Conservation (phyloP, 2,797 vertebrate species). For the Salarias fasciatus region DNA sequence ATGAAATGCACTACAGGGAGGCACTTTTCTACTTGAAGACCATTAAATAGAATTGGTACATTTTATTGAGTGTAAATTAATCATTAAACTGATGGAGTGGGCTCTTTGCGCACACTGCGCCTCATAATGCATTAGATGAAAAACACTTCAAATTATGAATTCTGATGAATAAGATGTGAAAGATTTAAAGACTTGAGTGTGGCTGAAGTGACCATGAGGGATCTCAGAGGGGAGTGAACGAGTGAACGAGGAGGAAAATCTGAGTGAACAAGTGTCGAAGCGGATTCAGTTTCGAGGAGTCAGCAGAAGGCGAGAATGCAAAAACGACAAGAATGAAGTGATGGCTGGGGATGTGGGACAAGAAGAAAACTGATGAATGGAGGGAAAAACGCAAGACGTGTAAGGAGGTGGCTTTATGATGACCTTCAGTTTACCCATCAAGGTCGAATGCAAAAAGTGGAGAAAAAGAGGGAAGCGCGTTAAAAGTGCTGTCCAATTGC, state of each 20-base stretch:
- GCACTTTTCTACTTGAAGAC: no score
- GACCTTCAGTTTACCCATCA: slow-evolving; percentile 41
- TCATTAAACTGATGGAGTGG: background rate
- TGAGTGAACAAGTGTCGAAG: slow-evolving; percentile 42
- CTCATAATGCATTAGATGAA: background rate
- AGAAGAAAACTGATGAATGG: slow-evolving; percentile 58
- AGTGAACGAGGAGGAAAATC: slow-evolving; percentile 14
- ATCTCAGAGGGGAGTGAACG: slow-evolving; percentile 8
- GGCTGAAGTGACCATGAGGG: slow-evolving; percentile 1
- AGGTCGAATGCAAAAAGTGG: no score
- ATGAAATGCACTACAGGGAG: background rate
- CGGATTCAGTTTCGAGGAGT: slow-evolving; percentile 70
- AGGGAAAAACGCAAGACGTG: slow-evolving; percentile 41
- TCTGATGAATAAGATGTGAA: slow-evolving; percentile 5
- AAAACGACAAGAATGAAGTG: slow-evolving; percentile 53
- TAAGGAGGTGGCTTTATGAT: slow-evolving; percentile 9
- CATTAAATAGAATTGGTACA: no score
- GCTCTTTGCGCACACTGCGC: background rate
- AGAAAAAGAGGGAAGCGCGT: no score
- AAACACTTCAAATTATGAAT: background rate
- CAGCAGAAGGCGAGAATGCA: slow-evolving; percentile 71
- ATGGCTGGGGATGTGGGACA: slow-evolving; percentile 32
- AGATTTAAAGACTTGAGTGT: slow-evolving; percentile 7
- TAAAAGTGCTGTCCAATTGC: no score
- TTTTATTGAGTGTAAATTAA: background rate